A percentile compares a stretch with the other conserved stretches of the same genome.
phyloP scores from a whole-genome alignment of 2,888 invertebrate species.

The Cheilosia pagana region DNA sequence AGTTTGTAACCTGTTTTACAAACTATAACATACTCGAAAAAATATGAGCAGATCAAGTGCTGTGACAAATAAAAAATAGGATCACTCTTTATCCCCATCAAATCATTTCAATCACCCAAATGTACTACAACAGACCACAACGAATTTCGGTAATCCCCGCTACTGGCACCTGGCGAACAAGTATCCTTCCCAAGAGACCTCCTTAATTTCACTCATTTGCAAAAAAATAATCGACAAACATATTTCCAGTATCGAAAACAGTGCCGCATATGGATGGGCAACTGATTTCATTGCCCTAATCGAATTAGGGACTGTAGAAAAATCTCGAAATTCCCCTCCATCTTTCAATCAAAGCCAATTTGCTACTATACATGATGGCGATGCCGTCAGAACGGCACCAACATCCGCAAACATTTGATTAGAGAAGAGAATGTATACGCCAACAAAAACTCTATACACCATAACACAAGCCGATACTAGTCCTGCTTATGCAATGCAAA shows the following conservation, averaged over 20 bases:
- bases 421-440: constrained; percentile 56
- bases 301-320: constrained; percentile 59
- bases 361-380: constrained; percentile 30
- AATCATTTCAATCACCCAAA: no score
- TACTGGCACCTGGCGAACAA: neutral
- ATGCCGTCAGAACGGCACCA: constrained; percentile 5
- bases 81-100: no score
- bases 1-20: no score
- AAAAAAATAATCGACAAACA: constrained; percentile 52
- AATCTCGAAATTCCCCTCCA: constrained; percentile 65
- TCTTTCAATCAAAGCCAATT: constrained; percentile 65
- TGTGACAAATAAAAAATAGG: no score
- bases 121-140: no score
- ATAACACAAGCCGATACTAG: constrained; percentile 21
- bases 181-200: neutral
- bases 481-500: constrained; percentile 71
- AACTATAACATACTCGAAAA: no score
- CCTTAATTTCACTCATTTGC: constrained; percentile 21
- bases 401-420: constrained; percentile 74
- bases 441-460: constrained; percentile 47
- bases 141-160: no score
- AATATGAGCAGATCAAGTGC: no score
- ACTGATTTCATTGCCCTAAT: constrained; percentile 69
- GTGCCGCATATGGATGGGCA: constrained; percentile 25
- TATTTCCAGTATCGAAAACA: constrained; percentile 62